Percentiles rank a stretch among this genome's conserved stretches.
These are phyloP conservation scores for Cataglyphis albicans DNA, from an alignment of 2,888 invertebrate genomes.

Conservation along the genomic window DNA sequence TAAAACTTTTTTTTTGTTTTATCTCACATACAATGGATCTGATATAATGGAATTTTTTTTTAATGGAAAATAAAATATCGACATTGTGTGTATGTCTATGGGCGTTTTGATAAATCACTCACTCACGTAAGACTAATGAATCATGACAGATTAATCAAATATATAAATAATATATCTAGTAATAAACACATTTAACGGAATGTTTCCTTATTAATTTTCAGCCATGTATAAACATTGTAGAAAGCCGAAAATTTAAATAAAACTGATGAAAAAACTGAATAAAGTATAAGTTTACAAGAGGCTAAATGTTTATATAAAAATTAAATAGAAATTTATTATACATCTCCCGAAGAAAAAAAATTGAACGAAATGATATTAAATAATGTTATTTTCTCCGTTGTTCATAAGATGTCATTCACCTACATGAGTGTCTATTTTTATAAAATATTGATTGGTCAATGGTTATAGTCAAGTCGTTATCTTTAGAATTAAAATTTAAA, in stretches of 20 bases:
- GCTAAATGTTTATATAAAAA: neutral
- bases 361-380: neutral
- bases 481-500: neutral
- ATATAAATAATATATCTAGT: neutral
- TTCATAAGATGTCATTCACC: neutral
- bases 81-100: conserved; percentile 26
- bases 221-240: neutral
- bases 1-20: conserved; percentile 61
- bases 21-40: conserved; percentile 51
- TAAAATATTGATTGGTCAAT: neutral
- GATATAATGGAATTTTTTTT: conserved; percentile 49
- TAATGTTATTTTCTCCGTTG: neutral
- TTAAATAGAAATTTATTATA: neutral
- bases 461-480: neutral
- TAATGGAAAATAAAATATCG: conserved; percentile 36
- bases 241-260: neutral
- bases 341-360: neutral
- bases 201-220: neutral
- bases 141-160: neutral
- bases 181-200: neutral
- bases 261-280: neutral
- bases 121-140: conserved; percentile 19
- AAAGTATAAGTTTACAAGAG: neutral
- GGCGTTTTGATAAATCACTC: conserved; percentile 51
- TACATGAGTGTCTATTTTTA: neutral